phyloP scores from a whole-genome alignment of 2,797 vertebrate species.

The Hemitrygon akajei region DNA sequence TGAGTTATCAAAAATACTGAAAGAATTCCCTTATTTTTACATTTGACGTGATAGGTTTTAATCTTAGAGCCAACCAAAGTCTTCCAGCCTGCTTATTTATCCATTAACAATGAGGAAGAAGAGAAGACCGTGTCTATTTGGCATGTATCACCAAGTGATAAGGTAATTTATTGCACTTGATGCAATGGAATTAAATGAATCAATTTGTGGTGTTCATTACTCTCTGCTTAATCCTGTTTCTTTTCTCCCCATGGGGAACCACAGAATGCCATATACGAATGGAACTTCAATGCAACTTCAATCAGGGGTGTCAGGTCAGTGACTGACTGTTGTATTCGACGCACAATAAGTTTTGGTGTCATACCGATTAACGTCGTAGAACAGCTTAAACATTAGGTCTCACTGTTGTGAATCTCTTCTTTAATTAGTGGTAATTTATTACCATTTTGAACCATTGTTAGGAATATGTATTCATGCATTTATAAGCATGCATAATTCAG shows the following conservation, averaged over 20 bases:
- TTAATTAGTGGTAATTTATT: neutral
- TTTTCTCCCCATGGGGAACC: conserved; percentile 43
- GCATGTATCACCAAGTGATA: conserved; percentile 90
- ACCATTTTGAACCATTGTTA: neutral
- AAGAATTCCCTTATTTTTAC: neutral
- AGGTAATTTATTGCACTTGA: conserved; percentile 60
- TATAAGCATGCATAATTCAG: neutral
- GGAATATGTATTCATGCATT: neutral
- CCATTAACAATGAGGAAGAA: conserved; percentile 91
- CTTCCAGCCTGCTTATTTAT: conserved; percentile 91
- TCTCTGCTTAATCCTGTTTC: neutral
- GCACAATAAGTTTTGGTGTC: neutral
- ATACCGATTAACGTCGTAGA: neutral
- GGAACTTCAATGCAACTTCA: conserved; percentile 85
- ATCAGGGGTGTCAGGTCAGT: conserved; percentile 80
- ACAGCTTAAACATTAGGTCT: neutral
- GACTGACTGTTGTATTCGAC: neutral
- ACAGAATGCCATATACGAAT: conserved; percentile 89
- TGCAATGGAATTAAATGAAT: neutral
- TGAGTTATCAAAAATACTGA: neutral
- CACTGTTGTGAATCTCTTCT: neutral
- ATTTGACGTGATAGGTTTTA: conserved; percentile 69
- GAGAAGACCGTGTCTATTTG: conserved; percentile 92
- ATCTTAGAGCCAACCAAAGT: conserved; percentile 96
- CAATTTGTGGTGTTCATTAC: neutral